phyloP scores from a whole-genome alignment of 2,113 vertebrate genomes.

The Baryphthengus martii region DNA sequence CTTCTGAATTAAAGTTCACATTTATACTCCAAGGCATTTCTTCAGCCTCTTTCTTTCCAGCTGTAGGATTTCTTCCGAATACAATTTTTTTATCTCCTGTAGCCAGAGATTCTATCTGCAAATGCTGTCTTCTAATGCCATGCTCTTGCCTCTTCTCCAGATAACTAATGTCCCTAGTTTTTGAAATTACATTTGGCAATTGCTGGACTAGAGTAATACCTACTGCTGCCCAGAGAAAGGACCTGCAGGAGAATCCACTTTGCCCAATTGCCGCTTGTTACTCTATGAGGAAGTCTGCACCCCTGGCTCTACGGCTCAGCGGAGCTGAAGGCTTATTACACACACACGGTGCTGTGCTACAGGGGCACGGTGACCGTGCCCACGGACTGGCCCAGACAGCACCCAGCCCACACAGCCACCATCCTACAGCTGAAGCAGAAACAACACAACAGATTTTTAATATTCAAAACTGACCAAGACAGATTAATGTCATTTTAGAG shows the following conservation, averaged over 20 bases:
- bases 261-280: not conserved
- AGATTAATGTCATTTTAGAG: not conserved
- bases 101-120: not conserved
- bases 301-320: too few relatives aligned
- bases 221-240: not conserved
- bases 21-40: not conserved
- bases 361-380: not conserved
- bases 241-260: not conserved
- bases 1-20: not conserved
- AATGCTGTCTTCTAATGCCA: not conserved
- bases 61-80: not conserved
- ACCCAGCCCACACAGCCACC: not conserved
- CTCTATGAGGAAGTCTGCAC: not conserved
- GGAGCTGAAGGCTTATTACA: not conserved
- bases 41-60: not conserved
- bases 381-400: rapidly evolving
- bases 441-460: not conserved
- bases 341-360: rapidly evolving
- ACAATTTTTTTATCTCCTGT: not conserved
- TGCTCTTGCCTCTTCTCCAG: not conserved
- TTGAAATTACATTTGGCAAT: not conserved
- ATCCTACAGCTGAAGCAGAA: rapidly evolving
- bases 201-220: not conserved
- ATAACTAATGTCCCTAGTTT: not conserved
- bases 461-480: not conserved